Percentiles rank a stretch among this genome's conserved stretches.
Evolutionary conservation across 2,888 invertebrate genomes (phyloP).

Genomic region (Perizoma affinitatum): DNA sequence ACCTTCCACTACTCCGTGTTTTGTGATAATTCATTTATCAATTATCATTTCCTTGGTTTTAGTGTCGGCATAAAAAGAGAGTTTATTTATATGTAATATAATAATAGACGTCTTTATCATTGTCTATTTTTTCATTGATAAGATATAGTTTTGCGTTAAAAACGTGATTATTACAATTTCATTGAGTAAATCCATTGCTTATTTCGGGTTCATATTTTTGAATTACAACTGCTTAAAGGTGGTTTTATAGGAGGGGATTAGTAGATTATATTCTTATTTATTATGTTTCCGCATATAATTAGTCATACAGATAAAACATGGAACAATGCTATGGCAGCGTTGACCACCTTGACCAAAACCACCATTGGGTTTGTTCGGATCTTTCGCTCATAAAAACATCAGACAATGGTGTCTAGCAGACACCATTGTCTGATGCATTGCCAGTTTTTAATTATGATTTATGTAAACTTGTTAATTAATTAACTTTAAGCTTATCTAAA

Average conservation of each 20-base stretch:
- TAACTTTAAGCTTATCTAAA: no score
- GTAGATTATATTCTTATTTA: slow-evolving; percentile 39
- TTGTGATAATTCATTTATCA: slow-evolving; percentile 36
- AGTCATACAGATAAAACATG: slow-evolving; percentile 61
- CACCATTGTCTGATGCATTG: slow-evolving; percentile 23
- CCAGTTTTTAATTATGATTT: no score
- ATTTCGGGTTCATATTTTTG: slow-evolving; percentile 4
- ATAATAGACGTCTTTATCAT: no score
- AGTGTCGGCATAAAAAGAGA: slow-evolving; percentile 6
- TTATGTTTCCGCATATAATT: slow-evolving; percentile 51
- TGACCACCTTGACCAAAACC: slow-evolving; percentile 54
- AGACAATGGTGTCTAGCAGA: slow-evolving; percentile 40
- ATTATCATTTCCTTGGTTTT: slow-evolving; percentile 26
- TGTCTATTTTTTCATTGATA: no score
- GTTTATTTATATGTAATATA: not conserved
- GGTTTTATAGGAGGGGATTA: slow-evolving; percentile 35
- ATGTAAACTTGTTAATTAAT: no score
- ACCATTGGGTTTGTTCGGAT: slow-evolving; percentile 35
- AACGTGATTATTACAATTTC: not conserved
- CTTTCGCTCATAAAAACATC: slow-evolving; percentile 40
- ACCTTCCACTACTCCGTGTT: slow-evolving; percentile 19
- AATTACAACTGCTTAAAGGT: slow-evolving; percentile 49
- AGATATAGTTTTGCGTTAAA: not conserved
- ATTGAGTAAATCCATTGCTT: not conserved
- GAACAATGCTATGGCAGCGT: slow-evolving; percentile 44